These are phyloP conservation scores for Noctua pronuba DNA, from an alignment of 2,888 invertebrate species.

Conservation along the genomic window DNA sequence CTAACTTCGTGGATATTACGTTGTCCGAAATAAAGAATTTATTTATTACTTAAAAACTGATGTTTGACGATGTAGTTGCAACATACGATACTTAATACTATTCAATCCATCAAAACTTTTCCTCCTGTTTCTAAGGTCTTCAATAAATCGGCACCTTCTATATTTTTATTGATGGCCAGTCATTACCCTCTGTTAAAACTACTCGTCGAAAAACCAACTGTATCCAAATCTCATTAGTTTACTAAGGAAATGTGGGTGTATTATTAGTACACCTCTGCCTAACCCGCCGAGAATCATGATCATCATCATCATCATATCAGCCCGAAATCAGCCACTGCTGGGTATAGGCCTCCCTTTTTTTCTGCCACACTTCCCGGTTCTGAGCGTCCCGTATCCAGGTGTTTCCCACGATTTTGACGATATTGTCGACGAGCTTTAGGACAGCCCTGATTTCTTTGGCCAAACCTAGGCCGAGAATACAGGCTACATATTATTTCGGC, in stretches of 20 bases:
- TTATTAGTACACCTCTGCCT: not conserved
- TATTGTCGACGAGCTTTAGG: too few relatives aligned
- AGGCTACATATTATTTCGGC: too few relatives aligned
- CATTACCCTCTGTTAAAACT: not conserved
- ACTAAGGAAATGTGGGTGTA: not conserved
- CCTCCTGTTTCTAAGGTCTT: not conserved
- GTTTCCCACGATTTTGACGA: too few relatives aligned
- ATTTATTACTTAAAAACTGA: not conserved
- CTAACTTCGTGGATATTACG: too few relatives aligned
- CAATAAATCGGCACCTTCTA: not conserved
- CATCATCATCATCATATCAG: too few relatives aligned
- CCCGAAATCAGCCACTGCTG: too few relatives aligned
- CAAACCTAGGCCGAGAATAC: too few relatives aligned
- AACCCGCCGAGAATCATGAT: accelerated
- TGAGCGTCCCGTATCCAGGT: too few relatives aligned
- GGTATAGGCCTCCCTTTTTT: too few relatives aligned
- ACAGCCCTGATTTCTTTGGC: too few relatives aligned
- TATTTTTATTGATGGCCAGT: not conserved
- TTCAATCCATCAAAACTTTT: not conserved
- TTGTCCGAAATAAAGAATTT: too few relatives aligned
- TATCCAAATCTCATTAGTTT: not conserved
- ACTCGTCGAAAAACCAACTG: not conserved
- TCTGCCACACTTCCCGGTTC: too few relatives aligned
- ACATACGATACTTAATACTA: not conserved
- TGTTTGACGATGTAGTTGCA: not conserved